Percentiles rank a stretch among this genome's conserved stretches.
phyloP scores from a whole-genome alignment of 1,140 invertebrate species.

The Drosophila pseudoananassae region DNA sequence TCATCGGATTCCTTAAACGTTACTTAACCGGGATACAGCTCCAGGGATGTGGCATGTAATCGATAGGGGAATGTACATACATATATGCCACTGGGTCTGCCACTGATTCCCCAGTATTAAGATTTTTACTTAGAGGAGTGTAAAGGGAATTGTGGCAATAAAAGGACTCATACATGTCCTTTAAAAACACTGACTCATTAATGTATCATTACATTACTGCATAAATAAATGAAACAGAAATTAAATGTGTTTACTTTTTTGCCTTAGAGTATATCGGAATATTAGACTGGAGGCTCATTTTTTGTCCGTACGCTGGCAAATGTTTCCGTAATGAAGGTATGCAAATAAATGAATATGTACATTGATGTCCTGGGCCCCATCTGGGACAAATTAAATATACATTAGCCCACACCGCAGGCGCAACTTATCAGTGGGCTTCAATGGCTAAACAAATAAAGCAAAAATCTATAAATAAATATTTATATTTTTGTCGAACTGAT shows the following conservation, averaged over 20 bases:
- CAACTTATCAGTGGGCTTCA: conserved; percentile 24
- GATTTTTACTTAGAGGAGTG: neutral
- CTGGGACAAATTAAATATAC: conserved; percentile 49
- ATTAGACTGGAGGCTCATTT: conserved; percentile 9
- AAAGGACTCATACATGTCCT: neutral
- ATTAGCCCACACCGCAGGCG: conserved; percentile 18
- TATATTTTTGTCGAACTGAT: conserved; percentile 17
- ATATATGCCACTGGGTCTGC: neutral
- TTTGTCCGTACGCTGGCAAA: conserved; percentile 14
- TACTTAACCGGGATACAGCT: conserved; percentile 37
- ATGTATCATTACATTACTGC: neutral
- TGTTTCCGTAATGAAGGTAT: conserved; percentile 42
- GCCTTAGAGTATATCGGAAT: neutral
- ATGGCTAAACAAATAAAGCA: conserved; percentile 42
- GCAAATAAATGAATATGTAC: conserved; percentile 36
- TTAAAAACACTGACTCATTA: neutral
- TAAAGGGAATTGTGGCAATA: neutral
- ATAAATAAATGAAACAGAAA: conserved; percentile 1
- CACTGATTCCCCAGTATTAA: neutral
- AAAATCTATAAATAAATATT: conserved; percentile 46
- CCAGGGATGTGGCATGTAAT: conserved; percentile 38
- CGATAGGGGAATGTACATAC: conserved; percentile 24
- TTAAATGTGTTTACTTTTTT: neutral
- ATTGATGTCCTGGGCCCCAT: conserved; percentile 30
- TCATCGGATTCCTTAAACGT: conserved; percentile 46